Conservation (phyloP, 2,113 vertebrate species). For the Solea senegalensis region DNA sequence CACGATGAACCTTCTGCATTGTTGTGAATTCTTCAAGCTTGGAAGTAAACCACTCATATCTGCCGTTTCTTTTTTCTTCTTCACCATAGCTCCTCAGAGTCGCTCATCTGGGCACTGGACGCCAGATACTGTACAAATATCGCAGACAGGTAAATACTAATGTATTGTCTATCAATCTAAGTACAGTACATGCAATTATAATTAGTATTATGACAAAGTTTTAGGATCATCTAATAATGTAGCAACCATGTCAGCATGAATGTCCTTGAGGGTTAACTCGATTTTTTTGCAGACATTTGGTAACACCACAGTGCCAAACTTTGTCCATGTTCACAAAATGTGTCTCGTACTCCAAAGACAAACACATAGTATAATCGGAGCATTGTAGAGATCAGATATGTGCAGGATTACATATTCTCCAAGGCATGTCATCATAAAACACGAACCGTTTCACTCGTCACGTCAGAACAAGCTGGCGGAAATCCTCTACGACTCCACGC, state of each 20-base stretch:
- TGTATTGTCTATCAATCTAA: not conserved
- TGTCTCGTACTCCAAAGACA: not conserved
- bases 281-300: too few species aligned
- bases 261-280: too few species aligned
- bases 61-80: conserved; percentile 12
- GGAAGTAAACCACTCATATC: too few species aligned
- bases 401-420: too few species aligned
- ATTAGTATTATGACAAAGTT: not conserved
- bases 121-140: conserved; percentile 95
- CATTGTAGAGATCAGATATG: not conserved
- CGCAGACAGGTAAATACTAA: conserved; percentile 75
- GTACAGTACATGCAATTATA: not conserved
- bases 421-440: too few species aligned
- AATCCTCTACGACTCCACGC: conserved; percentile 95
- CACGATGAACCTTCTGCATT: too few species aligned
- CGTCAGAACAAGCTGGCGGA: conserved; percentile 92
- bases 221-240: too few species aligned
- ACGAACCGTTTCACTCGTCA: not conserved
- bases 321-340: too few species aligned
- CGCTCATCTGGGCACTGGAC: conserved; percentile 94
- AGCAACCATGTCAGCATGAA: too few species aligned
- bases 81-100: conserved; percentile 87
- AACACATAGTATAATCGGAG: not conserved
- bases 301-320: too few species aligned
- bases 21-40: too few species aligned